A percentile compares a stretch with the other conserved stretches of the same genome.
phyloP scores from a whole-genome alignment of 2,888 invertebrate genomes.

The Dryococelus australis region DNA sequence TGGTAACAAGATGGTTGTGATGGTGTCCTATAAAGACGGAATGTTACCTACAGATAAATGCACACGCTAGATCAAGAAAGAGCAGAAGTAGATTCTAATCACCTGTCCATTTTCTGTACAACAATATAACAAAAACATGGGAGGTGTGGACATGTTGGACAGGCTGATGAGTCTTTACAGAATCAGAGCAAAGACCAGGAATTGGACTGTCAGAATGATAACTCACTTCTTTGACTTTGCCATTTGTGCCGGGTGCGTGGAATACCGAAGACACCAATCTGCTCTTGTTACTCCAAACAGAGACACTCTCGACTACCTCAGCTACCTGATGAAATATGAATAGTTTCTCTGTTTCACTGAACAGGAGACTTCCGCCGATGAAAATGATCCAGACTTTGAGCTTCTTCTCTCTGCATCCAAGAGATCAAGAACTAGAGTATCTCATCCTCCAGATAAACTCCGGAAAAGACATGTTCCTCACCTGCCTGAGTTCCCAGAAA shows the following conservation, averaged over 20 bases:
- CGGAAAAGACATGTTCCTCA: not conserved
- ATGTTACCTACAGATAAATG: not conserved
- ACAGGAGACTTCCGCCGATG: not conserved
- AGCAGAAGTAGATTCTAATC: not conserved
- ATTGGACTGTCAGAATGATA: not conserved
- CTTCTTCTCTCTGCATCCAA: not conserved
- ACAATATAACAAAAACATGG: not conserved
- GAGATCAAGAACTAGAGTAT: not conserved
- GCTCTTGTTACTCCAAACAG: not conserved
- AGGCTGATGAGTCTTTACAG: not conserved
- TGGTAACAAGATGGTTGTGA: not conserved
- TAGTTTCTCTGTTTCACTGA: not conserved
- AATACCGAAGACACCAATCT: not conserved
- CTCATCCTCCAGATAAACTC: not conserved
- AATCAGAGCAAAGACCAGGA: not conserved
- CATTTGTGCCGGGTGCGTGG: not conserved
- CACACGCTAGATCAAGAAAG: not conserved
- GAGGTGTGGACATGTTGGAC: constrained; percentile 16
- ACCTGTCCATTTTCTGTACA: not conserved
- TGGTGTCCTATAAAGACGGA: not conserved
- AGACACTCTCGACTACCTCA: not conserved
- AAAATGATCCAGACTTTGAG: not conserved
- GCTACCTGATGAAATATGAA: not conserved
- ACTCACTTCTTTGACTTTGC: not conserved
- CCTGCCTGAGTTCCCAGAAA: not conserved